Evolutionary conservation across 2,888 invertebrate genomes (phyloP).

Genomic region (Ditula angustiorana): DNA sequence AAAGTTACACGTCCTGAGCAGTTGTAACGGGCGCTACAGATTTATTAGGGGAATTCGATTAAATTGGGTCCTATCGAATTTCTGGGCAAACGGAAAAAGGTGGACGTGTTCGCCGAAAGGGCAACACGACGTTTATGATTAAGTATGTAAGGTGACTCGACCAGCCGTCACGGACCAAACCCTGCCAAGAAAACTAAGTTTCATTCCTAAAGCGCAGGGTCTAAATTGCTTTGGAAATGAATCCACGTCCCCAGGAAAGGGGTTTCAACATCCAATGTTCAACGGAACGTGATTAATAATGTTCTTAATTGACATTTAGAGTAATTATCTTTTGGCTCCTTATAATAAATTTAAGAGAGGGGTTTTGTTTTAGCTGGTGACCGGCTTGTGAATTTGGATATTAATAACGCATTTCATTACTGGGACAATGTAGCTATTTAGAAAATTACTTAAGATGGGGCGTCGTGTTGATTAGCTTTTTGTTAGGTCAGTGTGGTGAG

Average conservation of each 20-base stretch:
- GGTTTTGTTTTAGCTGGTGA: constrained; percentile 15
- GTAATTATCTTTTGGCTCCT: constrained; percentile 37
- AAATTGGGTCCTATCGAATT: constrained; percentile 31
- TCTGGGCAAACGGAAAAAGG: constrained; percentile 34
- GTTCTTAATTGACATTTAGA: constrained; percentile 40
- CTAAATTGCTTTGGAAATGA: neutral
- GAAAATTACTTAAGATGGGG: neutral
- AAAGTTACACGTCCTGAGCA: constrained; percentile 12
- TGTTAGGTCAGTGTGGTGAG: too few species aligned
- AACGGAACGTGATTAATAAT: constrained; percentile 37
- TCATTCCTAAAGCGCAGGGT: neutral
- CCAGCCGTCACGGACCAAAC: constrained; percentile 4
- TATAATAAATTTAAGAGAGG: constrained; percentile 29
- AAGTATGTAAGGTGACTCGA: constrained; percentile 38
- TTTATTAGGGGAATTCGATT: constrained; percentile 38
- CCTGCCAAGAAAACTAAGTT: neutral
- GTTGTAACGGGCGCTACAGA: constrained; percentile 28
- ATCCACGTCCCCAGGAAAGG: constrained; percentile 21
- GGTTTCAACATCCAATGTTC: constrained; percentile 33
- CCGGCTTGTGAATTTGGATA: constrained; percentile 13
- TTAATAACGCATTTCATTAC: neutral
- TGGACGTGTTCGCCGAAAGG: constrained; percentile 23
- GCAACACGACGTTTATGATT: constrained; percentile 36
- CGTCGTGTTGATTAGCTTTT: neutral
- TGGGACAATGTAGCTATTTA: too few species aligned